A percentile compares a stretch with the other conserved stretches of the same genome.
Conservation (phyloP, 1,140 invertebrate species). For the Episyrphus balteatus region DNA sequence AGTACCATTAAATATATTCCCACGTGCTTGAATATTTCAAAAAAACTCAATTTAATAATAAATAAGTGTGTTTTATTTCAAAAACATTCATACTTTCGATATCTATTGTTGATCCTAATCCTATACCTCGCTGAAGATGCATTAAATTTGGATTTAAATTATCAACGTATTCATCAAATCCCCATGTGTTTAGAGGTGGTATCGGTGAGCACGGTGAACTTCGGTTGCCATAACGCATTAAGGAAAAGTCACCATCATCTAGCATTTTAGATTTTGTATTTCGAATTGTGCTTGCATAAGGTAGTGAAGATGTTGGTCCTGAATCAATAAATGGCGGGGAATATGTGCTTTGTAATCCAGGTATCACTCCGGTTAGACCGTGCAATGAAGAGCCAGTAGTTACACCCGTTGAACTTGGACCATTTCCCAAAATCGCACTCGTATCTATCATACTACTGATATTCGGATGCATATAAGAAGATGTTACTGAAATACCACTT, state of each 20-base stretch:
- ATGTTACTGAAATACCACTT: conserved; percentile 13
- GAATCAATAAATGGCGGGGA: conserved; percentile 28
- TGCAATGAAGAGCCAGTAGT: conserved; percentile 26
- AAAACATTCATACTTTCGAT: conserved; percentile 40
- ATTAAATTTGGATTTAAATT: conserved; percentile 44
- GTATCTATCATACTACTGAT: conserved; percentile 30
- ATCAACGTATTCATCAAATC: conserved; percentile 53
- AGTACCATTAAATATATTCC: conserved; percentile 27
- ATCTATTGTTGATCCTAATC: conserved; percentile 39
- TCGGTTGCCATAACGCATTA: conserved; percentile 45
- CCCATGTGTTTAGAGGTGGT: conserved; percentile 39
- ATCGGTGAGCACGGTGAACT: conserved; percentile 52
- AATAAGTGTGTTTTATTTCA: not conserved
- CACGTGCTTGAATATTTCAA: conserved; percentile 19
- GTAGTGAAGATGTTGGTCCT: conserved; percentile 38
- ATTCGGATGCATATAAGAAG: conserved; percentile 30
- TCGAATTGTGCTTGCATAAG: conserved; percentile 48
- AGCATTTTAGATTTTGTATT: conserved; percentile 51
- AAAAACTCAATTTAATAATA: not conserved
- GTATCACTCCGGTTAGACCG: conserved; percentile 14
- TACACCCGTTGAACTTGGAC: conserved; percentile 15
- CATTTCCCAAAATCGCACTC: conserved; percentile 17
- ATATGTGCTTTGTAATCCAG: conserved; percentile 23
- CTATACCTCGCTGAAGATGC: conserved; percentile 45
- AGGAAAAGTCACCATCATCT: conserved; percentile 53